Conservation (phyloP, 2,113 vertebrate species). For the Brienomyrus brachyistius region DNA sequence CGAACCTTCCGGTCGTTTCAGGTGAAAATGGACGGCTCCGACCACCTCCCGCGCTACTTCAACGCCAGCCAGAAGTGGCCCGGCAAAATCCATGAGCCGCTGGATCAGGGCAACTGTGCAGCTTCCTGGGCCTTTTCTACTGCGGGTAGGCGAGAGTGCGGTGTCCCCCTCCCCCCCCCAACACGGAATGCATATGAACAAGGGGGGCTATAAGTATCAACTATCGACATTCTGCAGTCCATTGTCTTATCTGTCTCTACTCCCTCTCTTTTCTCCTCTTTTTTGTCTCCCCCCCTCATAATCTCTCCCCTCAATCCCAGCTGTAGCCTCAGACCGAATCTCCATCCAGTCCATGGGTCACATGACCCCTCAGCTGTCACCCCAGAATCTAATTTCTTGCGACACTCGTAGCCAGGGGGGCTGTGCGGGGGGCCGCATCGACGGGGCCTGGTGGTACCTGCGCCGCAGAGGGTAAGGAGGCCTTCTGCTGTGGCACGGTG, state of each 20-base stretch:
- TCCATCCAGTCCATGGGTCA: conserved; percentile 98
- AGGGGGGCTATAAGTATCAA: too few species aligned
- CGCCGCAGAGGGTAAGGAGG: conserved; percentile 73
- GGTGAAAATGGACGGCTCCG: conserved; percentile 75
- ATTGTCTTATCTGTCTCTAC: neutral
- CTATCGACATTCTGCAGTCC: neutral
- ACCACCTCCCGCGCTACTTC: conserved; percentile 71
- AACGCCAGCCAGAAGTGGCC: conserved; percentile 83
- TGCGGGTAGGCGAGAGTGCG: conserved; percentile 60
- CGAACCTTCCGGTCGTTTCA: conserved; percentile 33
- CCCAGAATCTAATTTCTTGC: conserved; percentile 91
- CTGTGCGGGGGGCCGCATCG: conserved; percentile 77
- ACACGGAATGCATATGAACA: neutral
- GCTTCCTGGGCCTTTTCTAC: conserved; percentile 98
- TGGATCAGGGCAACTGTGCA: conserved; percentile 94
- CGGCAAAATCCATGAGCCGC: conserved; percentile 82
- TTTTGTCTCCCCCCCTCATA: neutral
- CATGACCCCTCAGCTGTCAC: conserved; percentile 85
- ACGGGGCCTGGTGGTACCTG: conserved; percentile 93
- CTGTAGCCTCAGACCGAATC: conserved; percentile 89
- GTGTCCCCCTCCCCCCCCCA: neutral
- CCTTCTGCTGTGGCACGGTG: neutral
- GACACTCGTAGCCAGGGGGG: conserved; percentile 85
- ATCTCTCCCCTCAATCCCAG: conserved; percentile 43
- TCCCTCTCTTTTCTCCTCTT: neutral